phyloP scores from a whole-genome alignment of 2,113 vertebrate genomes.

The Oxyura jamaicensis region DNA sequence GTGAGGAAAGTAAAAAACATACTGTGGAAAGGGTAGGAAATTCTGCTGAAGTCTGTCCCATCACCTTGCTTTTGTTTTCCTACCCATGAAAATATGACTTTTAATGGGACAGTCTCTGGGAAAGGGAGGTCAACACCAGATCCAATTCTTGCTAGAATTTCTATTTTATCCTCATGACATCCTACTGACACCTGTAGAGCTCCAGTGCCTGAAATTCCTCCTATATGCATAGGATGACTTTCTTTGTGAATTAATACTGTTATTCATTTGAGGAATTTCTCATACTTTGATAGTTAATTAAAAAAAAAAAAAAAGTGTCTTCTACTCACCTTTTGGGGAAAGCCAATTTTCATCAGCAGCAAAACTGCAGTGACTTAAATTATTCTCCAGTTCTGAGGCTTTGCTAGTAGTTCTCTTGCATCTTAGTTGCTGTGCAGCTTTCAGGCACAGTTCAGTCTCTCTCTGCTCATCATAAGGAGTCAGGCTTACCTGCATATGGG shows the following conservation, averaged over 20 bases:
- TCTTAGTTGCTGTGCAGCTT: background rate
- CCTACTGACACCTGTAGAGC: background rate
- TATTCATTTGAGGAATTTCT: background rate
- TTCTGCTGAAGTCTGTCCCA: background rate
- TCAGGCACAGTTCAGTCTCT: background rate
- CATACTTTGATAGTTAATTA: background rate
- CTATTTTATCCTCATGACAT: background rate
- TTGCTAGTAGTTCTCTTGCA: background rate
- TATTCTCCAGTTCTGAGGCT: background rate
- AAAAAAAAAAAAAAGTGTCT: background rate
- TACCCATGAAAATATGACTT: background rate
- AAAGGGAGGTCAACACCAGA: background rate
- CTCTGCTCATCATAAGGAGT: background rate
- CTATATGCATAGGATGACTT: background rate
- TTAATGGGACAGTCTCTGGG: background rate
- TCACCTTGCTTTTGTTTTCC: background rate
- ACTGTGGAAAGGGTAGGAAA: background rate
- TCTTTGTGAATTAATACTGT: background rate
- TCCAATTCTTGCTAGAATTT: background rate
- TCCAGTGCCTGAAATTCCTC: background rate
- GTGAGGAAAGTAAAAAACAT: background rate
- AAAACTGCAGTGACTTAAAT: background rate
- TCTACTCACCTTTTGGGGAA: background rate
- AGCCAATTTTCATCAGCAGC: background rate
- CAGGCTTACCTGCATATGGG: background rate